A percentile compares a stretch with the other conserved stretches of the same genome.
Evolutionary conservation across 2,113 vertebrate genomes (phyloP).

Genomic region (Oreocharis arfaki): DNA sequence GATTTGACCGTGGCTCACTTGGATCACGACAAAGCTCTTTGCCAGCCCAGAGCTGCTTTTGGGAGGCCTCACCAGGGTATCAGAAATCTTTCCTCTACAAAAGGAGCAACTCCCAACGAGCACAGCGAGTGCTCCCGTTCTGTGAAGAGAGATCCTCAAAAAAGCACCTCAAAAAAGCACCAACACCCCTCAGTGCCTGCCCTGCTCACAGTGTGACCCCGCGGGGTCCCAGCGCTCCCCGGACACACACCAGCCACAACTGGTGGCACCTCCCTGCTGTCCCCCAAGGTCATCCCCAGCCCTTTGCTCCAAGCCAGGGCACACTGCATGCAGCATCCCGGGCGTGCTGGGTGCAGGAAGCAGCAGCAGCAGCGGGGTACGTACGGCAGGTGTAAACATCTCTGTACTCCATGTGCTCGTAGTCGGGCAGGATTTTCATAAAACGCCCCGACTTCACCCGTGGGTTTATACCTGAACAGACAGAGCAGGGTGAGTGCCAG

Average conservation of each 20-base stretch:
- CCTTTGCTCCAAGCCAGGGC: background rate
- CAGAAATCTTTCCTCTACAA: background rate
- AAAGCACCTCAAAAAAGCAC: background rate
- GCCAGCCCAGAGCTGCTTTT: background rate
- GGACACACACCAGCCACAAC: fast-evolving
- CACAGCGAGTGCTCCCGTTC: background rate
- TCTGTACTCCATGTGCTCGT: slow-evolving; percentile 91
- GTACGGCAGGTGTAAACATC: slow-evolving; percentile 91
- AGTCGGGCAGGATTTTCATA: slow-evolving; percentile 93
- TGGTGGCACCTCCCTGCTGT: background rate
- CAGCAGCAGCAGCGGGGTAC: slow-evolving; percentile 69
- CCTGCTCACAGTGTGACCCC: fast-evolving
- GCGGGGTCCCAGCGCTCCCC: background rate
- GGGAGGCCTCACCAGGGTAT: background rate
- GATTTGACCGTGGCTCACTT: background rate
- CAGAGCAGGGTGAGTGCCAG: slow-evolving; percentile 68
- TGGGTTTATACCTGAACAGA: slow-evolving; percentile 90
- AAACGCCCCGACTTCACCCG: slow-evolving; percentile 91
- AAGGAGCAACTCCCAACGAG: background rate
- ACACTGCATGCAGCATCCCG: slow-evolving; percentile 52
- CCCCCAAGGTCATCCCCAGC: background rate
- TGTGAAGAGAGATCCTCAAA: background rate
- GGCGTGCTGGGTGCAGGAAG: slow-evolving; percentile 41
- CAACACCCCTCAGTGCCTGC: background rate
- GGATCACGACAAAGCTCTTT: background rate